These are phyloP conservation scores for Glandiceps talaboti DNA, from an alignment of 53 echinoderm and acorn worm species.

Conservation along the genomic window DNA sequence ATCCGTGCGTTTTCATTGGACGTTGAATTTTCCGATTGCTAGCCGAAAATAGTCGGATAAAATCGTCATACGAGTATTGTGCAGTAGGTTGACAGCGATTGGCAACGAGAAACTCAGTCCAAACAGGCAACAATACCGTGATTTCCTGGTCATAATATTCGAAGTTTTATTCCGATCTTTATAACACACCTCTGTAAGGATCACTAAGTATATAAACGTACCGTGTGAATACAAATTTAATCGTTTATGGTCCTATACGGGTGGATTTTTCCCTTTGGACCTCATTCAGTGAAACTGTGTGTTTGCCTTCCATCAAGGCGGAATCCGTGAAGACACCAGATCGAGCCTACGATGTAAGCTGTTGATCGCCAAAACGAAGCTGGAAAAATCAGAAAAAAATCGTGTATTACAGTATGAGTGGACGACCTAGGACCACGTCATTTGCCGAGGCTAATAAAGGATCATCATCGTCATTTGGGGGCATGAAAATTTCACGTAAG, in stretches of 20 bases:
- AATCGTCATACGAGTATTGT: slow-evolving; percentile 49
- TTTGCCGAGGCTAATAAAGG: slow-evolving; percentile 97
- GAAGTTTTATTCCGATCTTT: not conserved
- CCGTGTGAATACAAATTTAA: not conserved
- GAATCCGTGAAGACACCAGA: not conserved
- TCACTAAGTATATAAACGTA: not conserved
- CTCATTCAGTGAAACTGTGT: not conserved
- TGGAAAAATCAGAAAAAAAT: not conserved
- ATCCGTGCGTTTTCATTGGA: not conserved
- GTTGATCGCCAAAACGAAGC: not conserved
- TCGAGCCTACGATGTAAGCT: slow-evolving; percentile 9
- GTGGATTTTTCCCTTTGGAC: not conserved
- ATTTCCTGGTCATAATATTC: not conserved
- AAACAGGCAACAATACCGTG: not conserved
- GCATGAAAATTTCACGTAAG: slow-evolving; percentile 99
- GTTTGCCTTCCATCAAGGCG: not conserved
- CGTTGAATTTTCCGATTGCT: not conserved
- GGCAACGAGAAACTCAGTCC: slow-evolving; percentile 43
- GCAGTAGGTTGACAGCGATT: slow-evolving; percentile 35
- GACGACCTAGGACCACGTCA: slow-evolving; percentile 99
- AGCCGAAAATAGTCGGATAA: slow-evolving; percentile 28
- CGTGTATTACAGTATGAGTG: slow-evolving; percentile 84
- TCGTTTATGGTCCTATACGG: not conserved
- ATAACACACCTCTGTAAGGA: not conserved
- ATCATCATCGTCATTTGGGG: slow-evolving; percentile 87